Evolutionary conservation across 2,888 invertebrate species (phyloP).

Genomic region (Himalopsyche anomala): DNA sequence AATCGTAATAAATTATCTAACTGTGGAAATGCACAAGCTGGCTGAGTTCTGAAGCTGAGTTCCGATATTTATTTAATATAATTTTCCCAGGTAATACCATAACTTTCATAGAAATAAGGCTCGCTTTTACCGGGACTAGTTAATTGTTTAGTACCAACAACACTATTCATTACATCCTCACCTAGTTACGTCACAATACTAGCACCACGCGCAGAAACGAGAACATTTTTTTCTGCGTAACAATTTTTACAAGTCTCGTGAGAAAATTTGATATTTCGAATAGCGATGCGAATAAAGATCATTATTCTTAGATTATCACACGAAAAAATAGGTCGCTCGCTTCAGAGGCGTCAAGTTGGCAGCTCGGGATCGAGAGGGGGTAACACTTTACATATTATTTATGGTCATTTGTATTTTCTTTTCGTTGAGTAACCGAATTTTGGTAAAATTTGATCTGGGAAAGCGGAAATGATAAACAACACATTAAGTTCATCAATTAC

Average conservation of each 20-base stretch:
- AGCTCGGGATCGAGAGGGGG: conserved; percentile 28
- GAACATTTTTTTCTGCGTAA: conserved; percentile 63
- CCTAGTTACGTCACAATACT: conserved; percentile 59
- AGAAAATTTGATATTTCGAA: conserved; percentile 59
- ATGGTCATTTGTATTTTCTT: conserved; percentile 8
- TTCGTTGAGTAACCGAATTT: background rate
- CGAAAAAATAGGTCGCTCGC: conserved; percentile 57
- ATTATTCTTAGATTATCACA: conserved; percentile 61
- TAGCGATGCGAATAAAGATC: conserved; percentile 48
- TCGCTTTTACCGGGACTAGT: background rate
- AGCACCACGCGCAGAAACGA: conserved; percentile 52
- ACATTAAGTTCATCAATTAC: background rate
- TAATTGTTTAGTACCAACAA: background rate
- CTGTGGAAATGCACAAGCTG: background rate
- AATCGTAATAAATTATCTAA: too few relatives aligned
- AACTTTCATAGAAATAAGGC: background rate
- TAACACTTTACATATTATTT: conserved; percentile 32
- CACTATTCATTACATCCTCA: conserved; percentile 38
- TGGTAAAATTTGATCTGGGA: background rate
- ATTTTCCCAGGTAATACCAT: background rate
- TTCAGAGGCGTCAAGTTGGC: conserved; percentile 36
- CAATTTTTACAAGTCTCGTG: conserved; percentile 59
- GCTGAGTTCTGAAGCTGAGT: background rate
- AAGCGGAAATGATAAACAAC: background rate
- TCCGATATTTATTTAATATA: background rate